phyloP scores from a whole-genome alignment of 2,888 invertebrate genomes.

The Oscheius sp. region DNA sequence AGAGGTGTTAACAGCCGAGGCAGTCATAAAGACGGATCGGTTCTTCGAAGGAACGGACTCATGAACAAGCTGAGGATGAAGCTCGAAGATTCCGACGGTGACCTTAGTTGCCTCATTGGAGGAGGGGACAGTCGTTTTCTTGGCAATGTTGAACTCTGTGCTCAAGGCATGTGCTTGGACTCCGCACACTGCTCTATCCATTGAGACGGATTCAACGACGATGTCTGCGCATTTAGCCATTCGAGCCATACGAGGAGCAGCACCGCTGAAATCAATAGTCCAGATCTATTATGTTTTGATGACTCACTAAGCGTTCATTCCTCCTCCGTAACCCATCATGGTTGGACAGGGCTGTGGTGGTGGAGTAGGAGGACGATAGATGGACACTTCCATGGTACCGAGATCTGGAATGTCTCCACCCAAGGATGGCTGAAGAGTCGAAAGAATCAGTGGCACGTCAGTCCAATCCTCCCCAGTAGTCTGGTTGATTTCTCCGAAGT shows the following conservation, averaged over 20 bases:
- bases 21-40: constrained; percentile 62
- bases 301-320: neutral
- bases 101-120: constrained; percentile 73
- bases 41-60: constrained; percentile 72
- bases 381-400: constrained; percentile 58
- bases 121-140: constrained; percentile 72
- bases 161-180: constrained; percentile 67
- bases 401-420: constrained; percentile 64
- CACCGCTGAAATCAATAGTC: too few relatives aligned
- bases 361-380: constrained; percentile 30
- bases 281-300: neutral
- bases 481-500: constrained; percentile 74
- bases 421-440: constrained; percentile 65
- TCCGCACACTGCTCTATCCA: neutral
- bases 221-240: constrained; percentile 1
- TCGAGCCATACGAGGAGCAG: neutral
- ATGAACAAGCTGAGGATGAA: constrained; percentile 73
- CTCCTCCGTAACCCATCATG: neutral
- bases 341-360: neutral
- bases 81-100: constrained; percentile 73
- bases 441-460: constrained; percentile 57
- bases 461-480: constrained; percentile 74
- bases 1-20: constrained; percentile 60
- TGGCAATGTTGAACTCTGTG: constrained; percentile 73
- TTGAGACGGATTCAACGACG: neutral